Evolutionary conservation across 2,113 vertebrate genomes (phyloP).

Genomic region (Trinectes maculatus): DNA sequence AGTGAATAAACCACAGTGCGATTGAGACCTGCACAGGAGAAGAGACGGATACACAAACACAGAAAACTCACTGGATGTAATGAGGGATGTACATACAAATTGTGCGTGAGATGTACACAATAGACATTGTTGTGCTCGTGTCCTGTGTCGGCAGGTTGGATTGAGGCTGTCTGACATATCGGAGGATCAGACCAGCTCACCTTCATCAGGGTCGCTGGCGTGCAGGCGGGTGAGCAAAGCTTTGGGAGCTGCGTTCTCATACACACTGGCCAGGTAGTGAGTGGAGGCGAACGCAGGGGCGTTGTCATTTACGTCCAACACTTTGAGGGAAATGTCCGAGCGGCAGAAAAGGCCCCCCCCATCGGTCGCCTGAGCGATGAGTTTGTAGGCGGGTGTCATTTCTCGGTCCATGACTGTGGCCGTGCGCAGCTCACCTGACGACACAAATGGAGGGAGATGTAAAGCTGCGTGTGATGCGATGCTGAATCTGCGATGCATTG

Average conservation of each 20-base stretch:
- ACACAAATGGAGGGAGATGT: slow-evolving; percentile 8
- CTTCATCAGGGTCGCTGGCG: slow-evolving; percentile 91
- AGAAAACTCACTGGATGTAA: too few species aligned
- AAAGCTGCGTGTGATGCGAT: too few species aligned
- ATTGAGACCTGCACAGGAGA: slow-evolving; percentile 85
- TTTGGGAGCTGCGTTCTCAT: slow-evolving; percentile 91
- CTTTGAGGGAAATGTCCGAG: slow-evolving; percentile 86
- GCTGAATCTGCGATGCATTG: background rate
- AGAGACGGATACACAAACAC: background rate
- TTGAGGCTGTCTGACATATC: background rate
- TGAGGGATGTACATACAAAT: background rate
- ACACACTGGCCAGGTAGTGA: slow-evolving; percentile 87
- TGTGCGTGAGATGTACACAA: background rate
- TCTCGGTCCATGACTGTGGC: slow-evolving; percentile 89
- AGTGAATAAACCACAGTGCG: slow-evolving; percentile 90
- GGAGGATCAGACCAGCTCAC: slow-evolving; percentile 75
- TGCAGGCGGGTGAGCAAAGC: slow-evolving; percentile 91
- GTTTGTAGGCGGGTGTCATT: slow-evolving; percentile 85
- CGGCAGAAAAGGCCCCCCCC: slow-evolving; percentile 95
- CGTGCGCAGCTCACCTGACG: slow-evolving; percentile 91
- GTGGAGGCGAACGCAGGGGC: slow-evolving; percentile 88
- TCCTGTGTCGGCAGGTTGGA: background rate
- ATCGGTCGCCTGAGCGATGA: slow-evolving; percentile 92
- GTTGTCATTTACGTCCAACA: slow-evolving; percentile 97
- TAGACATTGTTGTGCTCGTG: background rate